A percentile compares a stretch with the other conserved stretches of the same genome.
Conservation (phyloP, 2,113 vertebrate genomes). For the Neofelis nebulosa region DNA sequence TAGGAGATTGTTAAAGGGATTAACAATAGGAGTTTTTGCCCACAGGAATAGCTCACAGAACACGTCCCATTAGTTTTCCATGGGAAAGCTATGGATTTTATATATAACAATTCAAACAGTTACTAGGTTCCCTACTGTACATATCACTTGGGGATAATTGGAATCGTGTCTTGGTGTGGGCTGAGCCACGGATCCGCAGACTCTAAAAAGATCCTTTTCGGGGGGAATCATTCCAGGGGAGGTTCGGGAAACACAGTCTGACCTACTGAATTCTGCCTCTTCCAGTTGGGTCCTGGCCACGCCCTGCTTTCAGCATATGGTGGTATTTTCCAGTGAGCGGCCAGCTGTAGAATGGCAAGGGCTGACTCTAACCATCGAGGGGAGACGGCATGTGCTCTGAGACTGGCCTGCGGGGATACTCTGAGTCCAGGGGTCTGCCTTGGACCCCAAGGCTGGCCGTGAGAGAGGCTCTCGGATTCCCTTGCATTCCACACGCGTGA, state of each 20-base stretch:
- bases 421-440: not conserved
- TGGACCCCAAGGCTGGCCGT: not conserved
- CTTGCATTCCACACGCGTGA: not conserved
- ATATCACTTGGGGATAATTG: not conserved
- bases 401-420: not conserved
- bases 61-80: not conserved
- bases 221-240: not conserved
- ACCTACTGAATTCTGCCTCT: not conserved
- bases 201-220: not conserved
- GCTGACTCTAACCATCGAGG: accelerated
- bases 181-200: not conserved
- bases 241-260: not conserved
- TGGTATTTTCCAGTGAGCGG: not conserved
- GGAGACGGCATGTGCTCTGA: accelerated
- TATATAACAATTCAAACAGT: not conserved
- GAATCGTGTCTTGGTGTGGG: not conserved
- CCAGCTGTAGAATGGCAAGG: not conserved
- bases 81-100: not conserved
- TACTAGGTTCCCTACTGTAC: not conserved
- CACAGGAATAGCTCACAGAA: constrained; percentile 7
- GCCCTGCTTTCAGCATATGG: not conserved
- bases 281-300: not conserved
- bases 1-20: constrained; percentile 9
- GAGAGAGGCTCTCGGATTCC: not conserved
- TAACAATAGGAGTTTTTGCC: constrained; percentile 4